A percentile compares a stretch with the other conserved stretches of the same genome.
Conservation (phyloP, 2,797 vertebrate species). For the Protonibea diacanthus region DNA sequence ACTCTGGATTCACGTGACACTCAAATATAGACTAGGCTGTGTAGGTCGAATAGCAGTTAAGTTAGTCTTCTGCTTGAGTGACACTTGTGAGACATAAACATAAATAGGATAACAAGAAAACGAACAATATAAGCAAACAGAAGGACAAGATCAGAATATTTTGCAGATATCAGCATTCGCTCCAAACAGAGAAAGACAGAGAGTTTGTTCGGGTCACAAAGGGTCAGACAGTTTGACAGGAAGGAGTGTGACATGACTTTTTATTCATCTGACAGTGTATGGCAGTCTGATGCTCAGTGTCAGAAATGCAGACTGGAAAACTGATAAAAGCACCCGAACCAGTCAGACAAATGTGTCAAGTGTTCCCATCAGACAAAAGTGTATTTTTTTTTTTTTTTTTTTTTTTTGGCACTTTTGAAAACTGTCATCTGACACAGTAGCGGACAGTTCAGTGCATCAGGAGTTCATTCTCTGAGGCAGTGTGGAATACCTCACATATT, state of each 20-base stretch:
- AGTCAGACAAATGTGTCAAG: too few relatives aligned
- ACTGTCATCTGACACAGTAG: too few relatives aligned
- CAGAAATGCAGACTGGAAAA: conserved; percentile 1
- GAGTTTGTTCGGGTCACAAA: conserved; percentile 17
- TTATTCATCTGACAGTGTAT: conserved; percentile 27
- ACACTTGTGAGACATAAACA: conserved; percentile 18
- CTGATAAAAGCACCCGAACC: background rate
- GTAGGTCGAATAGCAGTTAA: conserved; percentile 14
- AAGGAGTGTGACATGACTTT: background rate
- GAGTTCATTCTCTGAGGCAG: background rate
- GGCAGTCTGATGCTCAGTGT: conserved; percentile 28
- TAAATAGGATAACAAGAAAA: conserved; percentile 19
- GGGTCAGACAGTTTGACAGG: conserved; percentile 59
- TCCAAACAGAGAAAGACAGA: conserved; percentile 13
- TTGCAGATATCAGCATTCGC: conserved; percentile 3
- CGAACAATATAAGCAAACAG: conserved; percentile 11
- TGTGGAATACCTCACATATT: background rate
- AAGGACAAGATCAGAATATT: conserved; percentile 4
- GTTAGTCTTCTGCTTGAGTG: conserved; percentile 23
- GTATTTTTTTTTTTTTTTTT: background rate
- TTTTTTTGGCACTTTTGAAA: background rate
- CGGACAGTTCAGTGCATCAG: background rate
- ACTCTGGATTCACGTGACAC: background rate
- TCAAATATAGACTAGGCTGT: background rate
- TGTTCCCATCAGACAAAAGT: background rate